Conservation (phyloP, 2,113 vertebrate species). For the Miniopterus natalensis region DNA sequence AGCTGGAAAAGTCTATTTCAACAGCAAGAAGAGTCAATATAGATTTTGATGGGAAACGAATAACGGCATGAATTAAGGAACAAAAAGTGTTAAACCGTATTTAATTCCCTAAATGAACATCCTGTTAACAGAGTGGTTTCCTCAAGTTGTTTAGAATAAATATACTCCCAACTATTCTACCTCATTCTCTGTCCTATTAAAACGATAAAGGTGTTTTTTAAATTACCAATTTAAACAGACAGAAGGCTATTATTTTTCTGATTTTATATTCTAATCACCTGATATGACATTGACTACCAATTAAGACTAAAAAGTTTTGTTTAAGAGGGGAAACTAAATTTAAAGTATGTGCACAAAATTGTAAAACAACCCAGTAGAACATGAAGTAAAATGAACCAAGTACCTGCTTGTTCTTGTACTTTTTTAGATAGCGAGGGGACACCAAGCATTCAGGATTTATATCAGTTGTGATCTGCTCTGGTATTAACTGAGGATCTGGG, state of each 20-base stretch:
- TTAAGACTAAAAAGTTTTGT: neutral
- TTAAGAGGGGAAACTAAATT: neutral
- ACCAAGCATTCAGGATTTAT: constrained; percentile 98
- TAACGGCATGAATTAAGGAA: constrained; percentile 16
- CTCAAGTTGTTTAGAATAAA: neutral
- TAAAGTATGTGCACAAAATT: neutral
- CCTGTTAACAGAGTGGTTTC: constrained; percentile 6
- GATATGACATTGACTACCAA: neutral
- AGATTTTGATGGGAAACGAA: constrained; percentile 3
- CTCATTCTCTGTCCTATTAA: neutral
- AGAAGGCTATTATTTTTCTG: neutral
- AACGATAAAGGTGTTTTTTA: neutral
- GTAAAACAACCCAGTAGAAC: neutral
- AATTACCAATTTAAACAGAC: constrained; percentile 35
- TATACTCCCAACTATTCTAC: neutral
- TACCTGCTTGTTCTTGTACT: constrained; percentile 99
- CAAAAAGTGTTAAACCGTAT: neutral
- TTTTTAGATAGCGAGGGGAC: constrained; percentile 98
- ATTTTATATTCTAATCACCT: constrained; percentile 20
- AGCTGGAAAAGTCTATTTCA: neutral
- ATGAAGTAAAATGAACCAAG: neutral
- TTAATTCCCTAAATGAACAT: constrained; percentile 40
- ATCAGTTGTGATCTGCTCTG: constrained; percentile 95
- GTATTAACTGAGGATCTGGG: constrained; percentile 96
- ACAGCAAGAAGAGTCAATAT: neutral